Conservation (phyloP, 2,797 vertebrate species). For the Coracias cyanogaster region DNA sequence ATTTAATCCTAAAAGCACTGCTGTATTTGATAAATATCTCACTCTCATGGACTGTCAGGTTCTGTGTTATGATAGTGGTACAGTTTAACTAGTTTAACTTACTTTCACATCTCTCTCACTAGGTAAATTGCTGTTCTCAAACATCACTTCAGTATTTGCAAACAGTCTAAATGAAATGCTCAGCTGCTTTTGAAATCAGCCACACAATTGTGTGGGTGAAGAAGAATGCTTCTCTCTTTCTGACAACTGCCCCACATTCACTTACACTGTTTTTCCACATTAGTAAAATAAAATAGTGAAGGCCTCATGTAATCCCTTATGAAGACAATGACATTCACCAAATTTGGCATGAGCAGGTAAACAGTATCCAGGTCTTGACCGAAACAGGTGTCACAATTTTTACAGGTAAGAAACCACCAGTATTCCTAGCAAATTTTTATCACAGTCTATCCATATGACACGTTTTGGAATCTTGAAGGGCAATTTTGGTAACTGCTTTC, state of each 20-base stretch:
- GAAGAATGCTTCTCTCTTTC: neutral
- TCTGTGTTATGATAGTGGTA: neutral
- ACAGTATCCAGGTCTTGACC: neutral
- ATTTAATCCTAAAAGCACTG: neutral
- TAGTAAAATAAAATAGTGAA: neutral
- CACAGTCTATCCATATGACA: fast-evolving
- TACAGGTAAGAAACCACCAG: neutral
- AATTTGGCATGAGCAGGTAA: neutral
- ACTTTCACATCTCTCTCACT: neutral
- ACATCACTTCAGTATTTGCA: neutral
- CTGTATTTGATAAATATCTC: neutral
- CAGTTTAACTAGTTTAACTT: neutral
- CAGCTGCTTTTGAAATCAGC: neutral
- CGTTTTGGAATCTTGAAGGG: neutral
- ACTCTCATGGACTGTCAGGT: neutral
- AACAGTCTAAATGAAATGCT: neutral
- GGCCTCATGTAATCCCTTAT: neutral
- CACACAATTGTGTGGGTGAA: neutral
- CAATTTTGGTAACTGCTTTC: neutral
- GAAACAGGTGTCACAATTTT: neutral
- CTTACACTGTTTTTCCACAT: neutral
- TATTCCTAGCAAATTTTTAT: neutral
- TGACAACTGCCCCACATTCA: neutral
- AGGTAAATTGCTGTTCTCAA: neutral
- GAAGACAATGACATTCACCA: neutral